Base-by-base conservation (phyloP, 2,797 vertebrate genomes). In the Anguilla marmorata region DNA sequence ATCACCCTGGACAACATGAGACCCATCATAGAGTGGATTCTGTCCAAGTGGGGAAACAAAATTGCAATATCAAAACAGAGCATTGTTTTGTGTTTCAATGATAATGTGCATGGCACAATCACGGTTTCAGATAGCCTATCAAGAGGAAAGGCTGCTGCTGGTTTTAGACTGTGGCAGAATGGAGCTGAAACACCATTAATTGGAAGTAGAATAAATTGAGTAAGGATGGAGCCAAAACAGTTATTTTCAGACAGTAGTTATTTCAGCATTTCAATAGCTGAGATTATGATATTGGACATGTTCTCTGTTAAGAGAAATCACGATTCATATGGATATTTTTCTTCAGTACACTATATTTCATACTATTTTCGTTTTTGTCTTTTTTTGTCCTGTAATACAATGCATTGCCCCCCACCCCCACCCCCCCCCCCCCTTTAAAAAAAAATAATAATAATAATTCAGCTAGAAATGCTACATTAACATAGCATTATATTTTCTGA, bases 401-500 rank as follows among this genome's bases (percentile, higher is more conserved):
- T 16, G 14, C 56, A 58, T 58, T 58, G 14, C 14, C 56, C 56
- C 56, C 14, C 14, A 16, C 14, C 56, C 37, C 37, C n/a, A n/a
- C 37, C 37, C 37, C 30, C 30, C 30, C 30, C 30, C 54, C 54
- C 14, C 14, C 14, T 16, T 58, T 58, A 1, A 45, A 45, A 41
- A 41, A 45, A 5, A 45, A 4, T 4, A 45, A 45, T 45, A 45
- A 45, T 45, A 45, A 45, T 45, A 45, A 45, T 45, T 66, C 41
- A 66, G 66, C 41, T 54, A 69, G 24, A 30, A 69, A 41, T 66
- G 33, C 11, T 14, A 85, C 27, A 58, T 58, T 3, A 85, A 24
- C 45, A 19, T 37, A 21, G 30, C 85, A 69, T 86, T 87, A 87
- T 88, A 91, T 90, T 88, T 86, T 72, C 87, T 90, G 80, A 90